Base-by-base conservation (phyloP, 1,140 invertebrate genomes). In the Caenorhabditis inopinata region DNA sequence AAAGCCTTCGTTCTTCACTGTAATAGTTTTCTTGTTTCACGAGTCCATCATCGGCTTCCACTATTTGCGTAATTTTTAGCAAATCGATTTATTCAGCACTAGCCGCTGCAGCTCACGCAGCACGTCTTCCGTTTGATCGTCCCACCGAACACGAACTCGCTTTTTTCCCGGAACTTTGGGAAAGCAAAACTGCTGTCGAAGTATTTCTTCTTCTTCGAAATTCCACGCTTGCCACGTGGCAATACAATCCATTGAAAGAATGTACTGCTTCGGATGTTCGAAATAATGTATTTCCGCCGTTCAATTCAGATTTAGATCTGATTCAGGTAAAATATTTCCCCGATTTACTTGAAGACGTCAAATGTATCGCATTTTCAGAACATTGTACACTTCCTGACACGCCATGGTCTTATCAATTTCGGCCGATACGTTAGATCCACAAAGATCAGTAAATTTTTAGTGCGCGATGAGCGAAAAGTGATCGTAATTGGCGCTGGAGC, bases 391-490 rank as follows among this genome's bases (percentile, higher is more conserved):
- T 99, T 95, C 89, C 90, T 99, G 9, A 94, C 98, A 87, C 91
- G 97, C 79, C 95, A 98, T 90, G 96, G 96, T 7, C 96, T 95
- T 85, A 97, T 99, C 62, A 99, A 99, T 90, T 99, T 96, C 92
- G 97, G 97, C 0, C 93, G 98, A 25, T 98, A 49, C 21, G 29
- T 16, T 1, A 77, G 38, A 51, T 25, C 18, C 14, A 45, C 35
- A 1, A 35, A 53, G 21, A 77, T 78, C 29, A 62, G 18, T 27
- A 32, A 53, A 38, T 53, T 78, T 9, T 9, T 45, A 27, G 38
- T 29, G 0, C 7, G 38, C 58, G 38, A 75, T 74, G 16, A 58
- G 14, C 76, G 68, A 23, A 47, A 27, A 35, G 89, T 90, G 29
- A 76, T 91, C 29, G 85, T 91, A 3, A 85, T 91, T 46, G 91